A percentile compares a stretch with the other conserved stretches of the same genome.
Evolutionary conservation across 2,797 vertebrate species (phyloP).

Genomic region (Acropternis orthonyx): DNA sequence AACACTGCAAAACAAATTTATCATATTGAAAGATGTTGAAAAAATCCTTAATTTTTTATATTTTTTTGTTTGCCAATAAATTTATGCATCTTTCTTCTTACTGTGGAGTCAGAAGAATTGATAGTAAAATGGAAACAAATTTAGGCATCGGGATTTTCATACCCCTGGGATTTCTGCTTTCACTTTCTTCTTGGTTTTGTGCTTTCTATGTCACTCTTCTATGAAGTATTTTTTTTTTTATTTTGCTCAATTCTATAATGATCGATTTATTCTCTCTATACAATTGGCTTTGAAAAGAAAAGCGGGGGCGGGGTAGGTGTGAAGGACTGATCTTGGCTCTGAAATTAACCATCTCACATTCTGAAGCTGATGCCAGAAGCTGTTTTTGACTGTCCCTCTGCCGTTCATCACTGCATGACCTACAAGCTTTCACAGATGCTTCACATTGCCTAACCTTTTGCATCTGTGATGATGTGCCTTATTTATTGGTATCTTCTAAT

Average conservation of each 20-base stretch:
- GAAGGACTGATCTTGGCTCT: slow-evolving; percentile 71
- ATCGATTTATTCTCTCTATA: slow-evolving; percentile 47
- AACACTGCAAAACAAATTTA: background rate
- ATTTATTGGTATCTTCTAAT: slow-evolving; percentile 27
- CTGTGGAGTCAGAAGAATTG: background rate
- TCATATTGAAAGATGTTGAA: background rate
- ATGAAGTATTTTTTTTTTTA: background rate
- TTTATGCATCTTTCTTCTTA: background rate
- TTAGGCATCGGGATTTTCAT: slow-evolving; percentile 73
- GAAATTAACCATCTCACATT: slow-evolving; percentile 83
- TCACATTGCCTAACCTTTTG: slow-evolving; percentile 69
- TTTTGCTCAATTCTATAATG: slow-evolving; percentile 55
- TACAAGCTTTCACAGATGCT: slow-evolving; percentile 59
- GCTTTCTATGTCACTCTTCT: slow-evolving; percentile 29
- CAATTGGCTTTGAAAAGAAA: slow-evolving; percentile 73
- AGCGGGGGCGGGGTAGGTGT: background rate
- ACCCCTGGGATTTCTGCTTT: slow-evolving; percentile 67
- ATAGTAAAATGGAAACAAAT: slow-evolving; percentile 44
- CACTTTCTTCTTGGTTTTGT: slow-evolving; percentile 51
- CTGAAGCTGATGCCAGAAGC: slow-evolving; percentile 99
- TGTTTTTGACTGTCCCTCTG: slow-evolving; percentile 80
- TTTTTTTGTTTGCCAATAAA: background rate
- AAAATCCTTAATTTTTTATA: background rate
- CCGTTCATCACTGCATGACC: slow-evolving; percentile 78
- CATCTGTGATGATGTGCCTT: slow-evolving; percentile 32